phyloP scores from a whole-genome alignment of 2,888 invertebrate genomes.

The Drosophila mayaguana region DNA sequence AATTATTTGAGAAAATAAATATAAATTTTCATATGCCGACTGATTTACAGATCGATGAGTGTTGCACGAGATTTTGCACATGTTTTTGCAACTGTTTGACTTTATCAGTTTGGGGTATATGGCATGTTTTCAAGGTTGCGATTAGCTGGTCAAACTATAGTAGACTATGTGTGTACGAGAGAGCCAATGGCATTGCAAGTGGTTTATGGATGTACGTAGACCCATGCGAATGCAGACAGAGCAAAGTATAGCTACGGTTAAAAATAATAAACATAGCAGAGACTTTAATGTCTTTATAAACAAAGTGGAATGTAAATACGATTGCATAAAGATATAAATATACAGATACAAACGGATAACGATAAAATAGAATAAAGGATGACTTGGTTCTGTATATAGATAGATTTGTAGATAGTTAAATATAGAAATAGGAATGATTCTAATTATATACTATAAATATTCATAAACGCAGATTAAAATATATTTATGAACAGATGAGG shows the following conservation, averaged over 20 bases:
- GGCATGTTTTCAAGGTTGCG: conserved; percentile 36
- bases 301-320: neutral
- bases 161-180: neutral
- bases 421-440: too few species aligned
- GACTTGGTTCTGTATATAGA: too few species aligned
- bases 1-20: conserved; percentile 59
- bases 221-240: neutral
- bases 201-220: too few species aligned
- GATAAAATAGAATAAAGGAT: too few species aligned
- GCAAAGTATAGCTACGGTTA: neutral
- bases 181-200: too few species aligned
- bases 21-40: conserved; percentile 56
- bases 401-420: too few species aligned
- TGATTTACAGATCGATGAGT: conserved; percentile 65
- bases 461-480: too few species aligned
- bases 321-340: neutral
- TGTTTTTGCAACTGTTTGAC: conserved; percentile 39
- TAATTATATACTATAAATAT: too few species aligned
- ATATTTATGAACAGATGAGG: too few species aligned
- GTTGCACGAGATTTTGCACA: conserved; percentile 69
- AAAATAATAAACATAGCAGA: neutral
- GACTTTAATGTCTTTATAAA: neutral
- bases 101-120: neutral
- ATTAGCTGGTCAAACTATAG: neutral
- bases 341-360: too few species aligned